Base-by-base conservation (phyloP, 2,888 invertebrate genomes). In the Drosophila sordidula region DNA sequence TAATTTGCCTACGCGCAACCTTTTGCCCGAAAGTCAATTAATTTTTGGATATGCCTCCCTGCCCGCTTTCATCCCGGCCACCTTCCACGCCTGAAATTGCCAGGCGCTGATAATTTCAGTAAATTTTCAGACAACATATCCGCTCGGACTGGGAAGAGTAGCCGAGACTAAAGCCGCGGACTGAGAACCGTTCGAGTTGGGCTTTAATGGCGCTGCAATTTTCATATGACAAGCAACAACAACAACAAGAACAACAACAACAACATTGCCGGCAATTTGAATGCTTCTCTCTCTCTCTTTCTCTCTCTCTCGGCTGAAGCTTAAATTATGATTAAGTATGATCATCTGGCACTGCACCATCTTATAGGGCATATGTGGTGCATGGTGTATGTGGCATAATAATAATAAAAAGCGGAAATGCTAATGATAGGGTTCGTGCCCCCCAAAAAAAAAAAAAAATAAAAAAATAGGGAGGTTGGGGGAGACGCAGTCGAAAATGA, bases 331-430 rank as follows among this genome's bases (percentile, higher is more conserved):
- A 89, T 90, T 90, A 90, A 89, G 90, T 89, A 89, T 89, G 78
- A 90, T 85, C 89, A 84, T 86, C 87, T 85, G 80, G 74, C 63
- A 63, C 68, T 58, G 57, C 58, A 58, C 39, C 45, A 54, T 50
- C 55, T 54, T 39, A 39, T 25, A 32, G 18, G 50, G 44, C 49
- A 42, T 8, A 45, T 16, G 38, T 44, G 12, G 4, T 32, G 16
- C 47, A 25, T 26, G 6, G 45, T 58, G 42, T 56, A 55, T 65
- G 41, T 36, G 67, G n/a, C 46, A 65, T 78, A 90, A 90, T 87
- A 90, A 90, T 91, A 90, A 90, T 91, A 92, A 92, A 92, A 91
- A 91, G 91, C 92, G 91, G 91, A 91, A 91, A 91, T 92, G 87
- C 91, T 92, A 91, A 91, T 91, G 91, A 91, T 91, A 91, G 91